A percentile compares a stretch with the other conserved stretches of the same genome.
Evolutionary conservation across 2,113 vertebrate species (phyloP).

Genomic region (Meriones unguiculatus): DNA sequence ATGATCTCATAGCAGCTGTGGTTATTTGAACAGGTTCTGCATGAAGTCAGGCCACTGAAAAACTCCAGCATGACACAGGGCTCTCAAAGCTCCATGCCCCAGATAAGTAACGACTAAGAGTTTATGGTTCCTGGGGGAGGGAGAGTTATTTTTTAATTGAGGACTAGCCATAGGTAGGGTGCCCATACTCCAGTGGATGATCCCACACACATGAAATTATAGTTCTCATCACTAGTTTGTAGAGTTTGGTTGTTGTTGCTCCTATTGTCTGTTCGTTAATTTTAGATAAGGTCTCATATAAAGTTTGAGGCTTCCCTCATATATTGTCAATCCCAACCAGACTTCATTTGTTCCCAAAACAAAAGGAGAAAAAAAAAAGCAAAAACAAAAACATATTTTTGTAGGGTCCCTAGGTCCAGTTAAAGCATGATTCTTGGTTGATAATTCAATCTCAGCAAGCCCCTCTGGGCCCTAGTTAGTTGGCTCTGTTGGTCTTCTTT

Average conservation of each 20-base stretch:
- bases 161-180: not conserved
- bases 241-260: not conserved
- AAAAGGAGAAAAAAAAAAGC: too few relatives aligned
- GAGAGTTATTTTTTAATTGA: not conserved
- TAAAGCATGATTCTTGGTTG: too few relatives aligned
- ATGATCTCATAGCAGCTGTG: not conserved
- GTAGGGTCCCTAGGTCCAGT: too few relatives aligned
- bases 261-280: not conserved
- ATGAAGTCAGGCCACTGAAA: not conserved
- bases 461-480: too few relatives aligned
- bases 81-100: not conserved
- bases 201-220: not conserved
- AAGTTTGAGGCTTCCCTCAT: not conserved
- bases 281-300: not conserved
- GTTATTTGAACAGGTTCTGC: not conserved
- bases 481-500: too few relatives aligned
- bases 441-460: too few relatives aligned
- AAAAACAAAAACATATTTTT: too few relatives aligned
- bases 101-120: not conserved
- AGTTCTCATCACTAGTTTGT: not conserved
- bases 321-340: not conserved
- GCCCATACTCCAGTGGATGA: not conserved
- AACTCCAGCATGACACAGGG: not conserved
- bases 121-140: not conserved
- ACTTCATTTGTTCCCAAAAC: not conserved